These are phyloP conservation scores for Pelosia muscerda DNA, from an alignment of 2,888 invertebrate species.

Conservation along the genomic window DNA sequence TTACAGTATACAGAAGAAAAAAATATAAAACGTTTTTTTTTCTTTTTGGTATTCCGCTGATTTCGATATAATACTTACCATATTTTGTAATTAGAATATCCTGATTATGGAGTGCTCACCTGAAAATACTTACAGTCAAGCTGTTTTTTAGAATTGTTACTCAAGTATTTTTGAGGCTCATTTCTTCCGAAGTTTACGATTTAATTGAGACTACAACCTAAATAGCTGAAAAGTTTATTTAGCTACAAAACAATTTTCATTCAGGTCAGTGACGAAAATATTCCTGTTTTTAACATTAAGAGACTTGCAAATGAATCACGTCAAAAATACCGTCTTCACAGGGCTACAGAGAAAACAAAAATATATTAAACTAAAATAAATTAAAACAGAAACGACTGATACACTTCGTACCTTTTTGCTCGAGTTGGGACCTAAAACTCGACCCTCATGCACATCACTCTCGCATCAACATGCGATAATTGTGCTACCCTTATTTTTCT, in stretches of 20 bases:
- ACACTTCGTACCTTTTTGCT: background rate
- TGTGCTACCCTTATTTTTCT: background rate
- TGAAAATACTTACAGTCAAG: background rate
- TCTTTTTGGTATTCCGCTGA: background rate
- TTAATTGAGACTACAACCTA: background rate
- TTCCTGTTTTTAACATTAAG: background rate
- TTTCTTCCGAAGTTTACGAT: background rate
- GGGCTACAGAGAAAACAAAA: too few relatives aligned
- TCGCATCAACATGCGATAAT: background rate
- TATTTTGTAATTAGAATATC: background rate
- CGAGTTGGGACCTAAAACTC: background rate
- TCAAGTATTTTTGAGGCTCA: background rate
- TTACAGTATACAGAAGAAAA: constrained; percentile 21
- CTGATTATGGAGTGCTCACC: too few relatives aligned
- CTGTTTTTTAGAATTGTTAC: background rate
- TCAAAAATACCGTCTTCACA: background rate
- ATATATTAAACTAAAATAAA: too few relatives aligned
- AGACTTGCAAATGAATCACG: background rate
- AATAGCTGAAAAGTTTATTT: background rate
- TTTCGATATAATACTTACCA: background rate
- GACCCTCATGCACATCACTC: too few relatives aligned
- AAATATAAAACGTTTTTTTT: background rate
- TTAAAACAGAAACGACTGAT: too few relatives aligned
- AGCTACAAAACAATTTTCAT: background rate
- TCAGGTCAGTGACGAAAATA: too few relatives aligned